Evolutionary conservation across 2,113 vertebrate genomes (phyloP), one percentile per base, ranked within the genome.

Genomic region (Hypanus sabinus): DNA sequence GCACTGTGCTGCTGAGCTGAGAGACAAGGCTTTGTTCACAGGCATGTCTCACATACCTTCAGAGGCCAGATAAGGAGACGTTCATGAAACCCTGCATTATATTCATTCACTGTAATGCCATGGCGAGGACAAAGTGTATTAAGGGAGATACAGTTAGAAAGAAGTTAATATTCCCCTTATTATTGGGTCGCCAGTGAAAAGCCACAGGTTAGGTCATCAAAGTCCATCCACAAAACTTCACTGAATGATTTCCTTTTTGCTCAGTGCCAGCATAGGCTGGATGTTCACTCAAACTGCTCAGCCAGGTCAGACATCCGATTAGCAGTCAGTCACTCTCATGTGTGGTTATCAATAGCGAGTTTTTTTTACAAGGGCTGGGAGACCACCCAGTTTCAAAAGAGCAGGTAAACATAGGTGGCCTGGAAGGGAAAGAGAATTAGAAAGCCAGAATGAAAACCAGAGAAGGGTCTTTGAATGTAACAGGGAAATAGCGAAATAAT

Each of bases 21-120:
- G 97, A 98, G 98, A 97, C 96, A 96, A 96, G 96, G 96, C 97
- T 98, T 98, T 98, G 98, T 98, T 97, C 97, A 95, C 97, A 95
- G 96, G 97, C 97, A 97, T 98, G 98, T 98, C 97, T 98, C 98
- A 97, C 97, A 98, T 98, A 98, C 97, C 98, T 98, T 97, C 97
- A 96, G 97, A 96, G 97, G 96, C 97, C 97, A 96, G 98, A 98
- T 98, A 98, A 98, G 98, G 97, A 96, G 94, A 95, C 96, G 95
- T 94, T 97, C 96, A 98, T 98, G 97, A 98, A 98, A 97, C 97
- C 95, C 96, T 95, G 97, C 97, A 97, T 98, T 98, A 98, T 98
- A 97, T 97, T 97, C 96, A 96, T 96, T 96, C 97, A 96, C 92
- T 0, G 96, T 96, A 96, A 97, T 97, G 95, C 97, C 96, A 96